Conservation (phyloP, 2,113 vertebrate genomes). For the Chaetodon auriga region DNA sequence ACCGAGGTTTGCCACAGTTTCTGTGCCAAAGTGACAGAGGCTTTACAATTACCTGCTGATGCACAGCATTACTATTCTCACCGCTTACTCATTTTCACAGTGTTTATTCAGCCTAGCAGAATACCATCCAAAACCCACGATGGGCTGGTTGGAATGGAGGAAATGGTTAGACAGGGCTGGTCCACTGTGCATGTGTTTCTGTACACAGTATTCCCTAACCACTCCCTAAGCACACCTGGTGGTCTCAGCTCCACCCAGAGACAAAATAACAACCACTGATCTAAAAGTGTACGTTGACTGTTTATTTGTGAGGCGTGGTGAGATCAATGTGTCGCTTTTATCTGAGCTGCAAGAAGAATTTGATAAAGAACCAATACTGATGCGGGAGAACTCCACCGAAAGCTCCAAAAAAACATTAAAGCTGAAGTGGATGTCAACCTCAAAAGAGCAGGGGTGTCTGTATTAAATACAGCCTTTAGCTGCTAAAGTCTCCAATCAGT, state of each 20-base stretch:
- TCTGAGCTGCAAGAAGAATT: background rate
- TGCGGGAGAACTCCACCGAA: background rate
- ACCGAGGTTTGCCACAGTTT: constrained; percentile 12
- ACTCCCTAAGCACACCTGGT: constrained; percentile 53
- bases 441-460: background rate
- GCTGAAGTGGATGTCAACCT: background rate
- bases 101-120: constrained; percentile 73
- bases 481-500: background rate
- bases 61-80: constrained; percentile 46
- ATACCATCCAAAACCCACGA: constrained; percentile 67
- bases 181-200: constrained; percentile 12
- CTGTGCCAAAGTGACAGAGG: constrained; percentile 32
- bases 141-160: constrained; percentile 64
- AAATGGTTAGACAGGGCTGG: constrained; percentile 64
- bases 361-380: background rate
- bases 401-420: background rate
- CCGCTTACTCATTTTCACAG: constrained; percentile 46
- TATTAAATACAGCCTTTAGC: background rate
- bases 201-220: constrained; percentile 31
- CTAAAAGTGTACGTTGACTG: constrained; percentile 26
- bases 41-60: constrained; percentile 65
- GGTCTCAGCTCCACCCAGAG: constrained; percentile 37
- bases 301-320: constrained; percentile 38
- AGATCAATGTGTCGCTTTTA: constrained; percentile 23
- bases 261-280: constrained; percentile 44